A percentile compares a stretch with the other conserved stretches of the same genome.
phyloP scores from a whole-genome alignment of 1,140 invertebrate species.

The Triops longicaudatus region DNA sequence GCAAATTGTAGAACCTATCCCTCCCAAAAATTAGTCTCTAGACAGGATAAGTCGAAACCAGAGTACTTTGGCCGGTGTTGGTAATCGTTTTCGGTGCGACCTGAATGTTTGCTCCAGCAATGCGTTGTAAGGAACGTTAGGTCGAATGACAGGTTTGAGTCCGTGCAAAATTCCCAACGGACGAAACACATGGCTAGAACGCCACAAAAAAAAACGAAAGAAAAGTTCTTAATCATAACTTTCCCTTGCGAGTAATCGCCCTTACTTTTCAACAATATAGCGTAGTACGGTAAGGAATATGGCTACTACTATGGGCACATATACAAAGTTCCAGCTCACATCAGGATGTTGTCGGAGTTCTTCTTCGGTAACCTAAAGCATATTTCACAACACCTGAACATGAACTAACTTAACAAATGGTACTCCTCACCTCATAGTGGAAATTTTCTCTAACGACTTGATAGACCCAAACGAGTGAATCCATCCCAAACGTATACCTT shows the following conservation, averaged over 20 bases:
- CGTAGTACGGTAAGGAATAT: conserved; percentile 9
- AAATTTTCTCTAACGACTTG: not conserved
- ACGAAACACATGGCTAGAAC: conserved; percentile 1
- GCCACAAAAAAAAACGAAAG: not conserved
- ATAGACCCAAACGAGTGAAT: not conserved
- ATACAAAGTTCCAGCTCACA: conserved; percentile 26
- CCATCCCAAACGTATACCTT: not conserved
- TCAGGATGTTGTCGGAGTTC: not conserved
- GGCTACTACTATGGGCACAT: not conserved
- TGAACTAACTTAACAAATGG: not conserved
- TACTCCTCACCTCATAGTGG: not conserved
- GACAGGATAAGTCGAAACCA: not conserved
- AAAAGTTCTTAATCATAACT: not conserved
- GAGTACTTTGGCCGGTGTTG: not conserved
- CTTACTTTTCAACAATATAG: conserved; percentile 9
- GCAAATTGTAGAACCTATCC: not conserved
- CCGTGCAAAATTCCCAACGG: not conserved
- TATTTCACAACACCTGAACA: not conserved
- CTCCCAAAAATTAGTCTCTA: not conserved
- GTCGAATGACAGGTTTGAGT: not conserved
- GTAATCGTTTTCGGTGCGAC: not conserved
- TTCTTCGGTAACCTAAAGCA: not conserved
- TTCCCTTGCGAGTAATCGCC: not conserved
- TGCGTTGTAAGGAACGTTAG: not conserved
- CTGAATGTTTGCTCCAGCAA: not conserved